These are phyloP conservation scores for Marmota flaviventris DNA, from an alignment of 2,113 vertebrate genomes.

Conservation along the genomic window DNA sequence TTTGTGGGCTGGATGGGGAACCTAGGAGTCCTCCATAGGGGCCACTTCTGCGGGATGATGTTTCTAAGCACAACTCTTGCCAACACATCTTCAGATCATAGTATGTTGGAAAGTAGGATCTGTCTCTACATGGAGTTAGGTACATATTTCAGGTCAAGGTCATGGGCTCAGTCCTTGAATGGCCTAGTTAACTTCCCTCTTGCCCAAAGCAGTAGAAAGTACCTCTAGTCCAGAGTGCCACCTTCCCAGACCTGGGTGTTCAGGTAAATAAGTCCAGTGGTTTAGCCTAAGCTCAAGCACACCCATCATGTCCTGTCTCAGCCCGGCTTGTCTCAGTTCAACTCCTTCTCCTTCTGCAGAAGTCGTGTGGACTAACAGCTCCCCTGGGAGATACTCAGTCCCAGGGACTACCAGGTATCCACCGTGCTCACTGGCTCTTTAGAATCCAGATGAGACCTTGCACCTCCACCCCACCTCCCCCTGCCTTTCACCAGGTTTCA, in stretches of 20 bases:
- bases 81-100: neutral
- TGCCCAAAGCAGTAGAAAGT: neutral
- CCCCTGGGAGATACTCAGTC: neutral
- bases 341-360: neutral
- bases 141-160: neutral
- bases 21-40: neutral
- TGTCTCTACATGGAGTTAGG: neutral
- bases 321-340: neutral
- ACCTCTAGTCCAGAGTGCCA: neutral
- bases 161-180: neutral
- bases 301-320: fast-evolving
- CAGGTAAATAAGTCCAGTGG: no score
- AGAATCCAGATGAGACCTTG: neutral
- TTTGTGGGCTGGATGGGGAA: neutral
- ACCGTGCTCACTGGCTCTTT: neutral
- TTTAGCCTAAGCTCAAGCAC: neutral
- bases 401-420: no score
- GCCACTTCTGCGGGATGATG: neutral
- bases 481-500: neutral
- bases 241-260: neutral
- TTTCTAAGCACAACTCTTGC: no score
- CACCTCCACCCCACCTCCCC: neutral
- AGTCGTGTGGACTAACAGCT: no score
- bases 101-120: neutral
- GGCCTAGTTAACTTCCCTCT: neutral